Evolutionary conservation across 2,113 vertebrate species (phyloP).

Genomic region (human): DNA sequence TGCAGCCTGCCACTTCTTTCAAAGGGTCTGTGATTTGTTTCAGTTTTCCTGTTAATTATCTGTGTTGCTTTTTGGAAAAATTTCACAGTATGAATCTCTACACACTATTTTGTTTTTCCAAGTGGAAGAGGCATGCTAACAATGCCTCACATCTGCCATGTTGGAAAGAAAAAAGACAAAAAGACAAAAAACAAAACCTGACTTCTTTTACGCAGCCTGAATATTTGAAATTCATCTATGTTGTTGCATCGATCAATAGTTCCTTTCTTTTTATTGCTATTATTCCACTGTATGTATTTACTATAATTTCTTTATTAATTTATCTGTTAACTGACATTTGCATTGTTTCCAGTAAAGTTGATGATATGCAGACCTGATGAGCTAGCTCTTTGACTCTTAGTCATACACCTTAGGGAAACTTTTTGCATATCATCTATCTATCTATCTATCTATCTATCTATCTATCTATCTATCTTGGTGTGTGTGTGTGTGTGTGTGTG

Average conservation of each 20-base stretch:
- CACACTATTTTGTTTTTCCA: too few species aligned
- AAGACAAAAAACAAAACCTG: background rate
- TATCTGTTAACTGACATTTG: background rate
- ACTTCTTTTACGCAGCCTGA: background rate
- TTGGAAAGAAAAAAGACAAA: too few species aligned
- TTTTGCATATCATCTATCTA: background rate
- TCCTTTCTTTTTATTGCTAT: background rate
- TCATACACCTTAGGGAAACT: background rate
- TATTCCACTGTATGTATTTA: background rate
- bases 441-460: too few species aligned
- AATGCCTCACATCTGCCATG: too few species aligned
- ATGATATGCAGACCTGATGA: background rate
- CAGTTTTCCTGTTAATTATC: too few species aligned
- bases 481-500: too few species aligned
- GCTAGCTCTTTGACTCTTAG: background rate
- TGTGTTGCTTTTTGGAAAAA: too few species aligned
- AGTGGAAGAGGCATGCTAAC: too few species aligned
- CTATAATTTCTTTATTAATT: background rate
- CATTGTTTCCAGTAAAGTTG: background rate
- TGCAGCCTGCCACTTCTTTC: too few species aligned
- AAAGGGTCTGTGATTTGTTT: too few species aligned
- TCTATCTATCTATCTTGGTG: too few species aligned
- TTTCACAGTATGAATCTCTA: too few species aligned
- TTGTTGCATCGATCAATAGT: background rate
- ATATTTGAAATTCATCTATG: background rate